Percentiles rank a stretch among this genome's conserved stretches.
These are phyloP conservation scores for Lagodon rhomboides DNA, from an alignment of 2,797 vertebrate genomes.

Conservation along the genomic window DNA sequence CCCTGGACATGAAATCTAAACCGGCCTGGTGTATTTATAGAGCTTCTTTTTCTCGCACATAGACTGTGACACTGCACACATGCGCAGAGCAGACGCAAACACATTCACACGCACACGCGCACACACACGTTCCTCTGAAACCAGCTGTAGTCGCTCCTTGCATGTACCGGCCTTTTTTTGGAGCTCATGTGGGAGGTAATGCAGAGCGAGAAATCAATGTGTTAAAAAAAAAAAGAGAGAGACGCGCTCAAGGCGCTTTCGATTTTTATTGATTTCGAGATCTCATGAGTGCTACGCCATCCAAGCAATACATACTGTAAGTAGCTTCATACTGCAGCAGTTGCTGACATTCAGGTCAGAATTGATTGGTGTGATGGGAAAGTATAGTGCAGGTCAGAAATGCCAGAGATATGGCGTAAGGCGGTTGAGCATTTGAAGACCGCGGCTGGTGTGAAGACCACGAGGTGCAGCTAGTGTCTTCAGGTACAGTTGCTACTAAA, in stretches of 20 bases:
- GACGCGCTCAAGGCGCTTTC: background rate
- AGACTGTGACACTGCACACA: slow-evolving; percentile 79
- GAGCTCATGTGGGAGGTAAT: slow-evolving; percentile 60
- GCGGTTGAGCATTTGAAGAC: background rate
- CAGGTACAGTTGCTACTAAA: background rate
- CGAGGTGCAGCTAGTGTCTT: slow-evolving; percentile 4
- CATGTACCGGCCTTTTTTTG: slow-evolving; percentile 83
- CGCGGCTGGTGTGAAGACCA: slow-evolving; percentile 26
- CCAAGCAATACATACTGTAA: slow-evolving; percentile 25
- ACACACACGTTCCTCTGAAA: slow-evolving; percentile 54
- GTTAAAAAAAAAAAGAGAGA: background rate
- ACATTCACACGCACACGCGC: slow-evolving; percentile 32
- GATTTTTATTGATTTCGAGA: slow-evolving; percentile 50
- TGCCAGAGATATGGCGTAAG: background rate
- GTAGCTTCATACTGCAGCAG: slow-evolving; percentile 24
- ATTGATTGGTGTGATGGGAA: slow-evolving; percentile 53
- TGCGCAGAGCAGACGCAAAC: slow-evolving; percentile 45
- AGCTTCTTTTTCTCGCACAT: slow-evolving; percentile 71
- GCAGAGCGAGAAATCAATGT: slow-evolving; percentile 46
- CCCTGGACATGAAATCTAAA: slow-evolving; percentile 79
- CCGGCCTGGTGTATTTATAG: slow-evolving; percentile 83
- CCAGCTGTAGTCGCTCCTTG: slow-evolving; percentile 71
- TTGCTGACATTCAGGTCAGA: slow-evolving; percentile 46
- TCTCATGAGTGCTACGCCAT: slow-evolving; percentile 20
- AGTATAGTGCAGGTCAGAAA: slow-evolving; percentile 42